A percentile compares a stretch with the other conserved stretches of the same genome.
phyloP scores from a whole-genome alignment of 2,113 vertebrate species.

The Coturnix japonica region DNA sequence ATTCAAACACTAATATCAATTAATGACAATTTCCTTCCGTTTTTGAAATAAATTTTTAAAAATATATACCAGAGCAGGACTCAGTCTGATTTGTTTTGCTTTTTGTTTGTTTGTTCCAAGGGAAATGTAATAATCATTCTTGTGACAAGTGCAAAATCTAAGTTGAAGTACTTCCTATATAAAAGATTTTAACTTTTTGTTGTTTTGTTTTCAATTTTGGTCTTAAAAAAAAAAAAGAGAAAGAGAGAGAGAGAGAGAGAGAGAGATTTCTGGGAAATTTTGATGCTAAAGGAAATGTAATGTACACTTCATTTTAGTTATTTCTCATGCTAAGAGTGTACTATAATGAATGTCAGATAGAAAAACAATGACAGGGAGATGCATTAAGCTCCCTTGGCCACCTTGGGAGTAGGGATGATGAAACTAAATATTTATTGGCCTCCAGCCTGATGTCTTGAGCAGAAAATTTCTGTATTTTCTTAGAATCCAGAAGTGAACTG shows the following conservation, averaged over 20 bases:
- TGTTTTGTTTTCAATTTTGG: background rate
- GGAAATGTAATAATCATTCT: background rate
- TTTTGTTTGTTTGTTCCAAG: background rate
- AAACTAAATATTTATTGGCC: constrained; percentile 28
- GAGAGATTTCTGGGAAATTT: background rate
- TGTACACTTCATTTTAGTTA: background rate
- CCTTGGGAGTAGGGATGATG: constrained; percentile 10
- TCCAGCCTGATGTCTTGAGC: background rate
- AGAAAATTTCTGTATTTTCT: background rate
- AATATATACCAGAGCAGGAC: background rate
- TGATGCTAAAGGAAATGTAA: background rate
- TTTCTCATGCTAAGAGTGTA: background rate
- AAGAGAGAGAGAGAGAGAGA: too few relatives aligned
- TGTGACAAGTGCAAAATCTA: background rate
- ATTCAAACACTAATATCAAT: background rate
- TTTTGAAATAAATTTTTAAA: background rate
- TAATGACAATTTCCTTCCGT: background rate
- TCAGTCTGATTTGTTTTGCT: background rate
- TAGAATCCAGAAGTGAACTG: background rate
- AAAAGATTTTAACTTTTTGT: background rate
- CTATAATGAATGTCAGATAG: background rate
- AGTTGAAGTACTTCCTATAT: background rate
- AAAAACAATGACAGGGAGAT: background rate
- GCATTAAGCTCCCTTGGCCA: background rate
- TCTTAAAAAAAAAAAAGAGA: background rate